Conservation (phyloP, 2,113 vertebrate genomes). For the Hyaena hyaena region DNA sequence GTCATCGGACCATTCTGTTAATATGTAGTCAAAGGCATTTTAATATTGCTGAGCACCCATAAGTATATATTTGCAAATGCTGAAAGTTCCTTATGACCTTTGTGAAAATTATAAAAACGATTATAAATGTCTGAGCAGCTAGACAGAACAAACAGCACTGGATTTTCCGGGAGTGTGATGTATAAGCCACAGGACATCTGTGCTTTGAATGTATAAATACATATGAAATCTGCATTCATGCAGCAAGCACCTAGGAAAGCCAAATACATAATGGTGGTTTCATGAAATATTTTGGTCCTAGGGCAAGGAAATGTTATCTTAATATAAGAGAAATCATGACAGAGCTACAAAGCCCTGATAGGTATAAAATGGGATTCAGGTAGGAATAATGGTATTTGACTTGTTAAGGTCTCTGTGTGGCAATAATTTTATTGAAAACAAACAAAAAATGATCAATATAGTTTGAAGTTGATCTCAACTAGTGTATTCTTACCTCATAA, state of each 20-base stretch:
- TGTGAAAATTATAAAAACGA: constrained; percentile 64
- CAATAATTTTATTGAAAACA: background rate
- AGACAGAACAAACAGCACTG: constrained; percentile 60
- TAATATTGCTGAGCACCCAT: constrained; percentile 21
- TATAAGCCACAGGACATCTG: constrained; percentile 46
- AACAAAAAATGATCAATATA: background rate
- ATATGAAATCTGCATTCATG: background rate
- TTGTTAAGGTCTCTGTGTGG: background rate
- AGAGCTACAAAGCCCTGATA: background rate
- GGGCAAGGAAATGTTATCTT: background rate
- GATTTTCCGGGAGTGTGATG: background rate
- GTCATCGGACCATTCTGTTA: constrained; percentile 8
- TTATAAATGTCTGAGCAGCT: constrained; percentile 60
- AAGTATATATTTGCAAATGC: constrained; percentile 47
- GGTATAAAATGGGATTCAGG: background rate
- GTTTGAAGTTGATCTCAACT: background rate
- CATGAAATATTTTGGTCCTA: background rate
- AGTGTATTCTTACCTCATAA: background rate
- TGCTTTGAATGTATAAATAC: constrained; percentile 41
- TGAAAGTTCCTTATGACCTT: constrained; percentile 56
- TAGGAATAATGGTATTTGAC: background rate
- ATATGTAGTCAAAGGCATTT: constrained; percentile 31
- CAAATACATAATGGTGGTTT: background rate
- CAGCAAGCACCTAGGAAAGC: background rate
- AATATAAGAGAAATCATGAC: background rate